phyloP scores from a whole-genome alignment of 2,888 invertebrate species.

The Acanthopleura granulata region DNA sequence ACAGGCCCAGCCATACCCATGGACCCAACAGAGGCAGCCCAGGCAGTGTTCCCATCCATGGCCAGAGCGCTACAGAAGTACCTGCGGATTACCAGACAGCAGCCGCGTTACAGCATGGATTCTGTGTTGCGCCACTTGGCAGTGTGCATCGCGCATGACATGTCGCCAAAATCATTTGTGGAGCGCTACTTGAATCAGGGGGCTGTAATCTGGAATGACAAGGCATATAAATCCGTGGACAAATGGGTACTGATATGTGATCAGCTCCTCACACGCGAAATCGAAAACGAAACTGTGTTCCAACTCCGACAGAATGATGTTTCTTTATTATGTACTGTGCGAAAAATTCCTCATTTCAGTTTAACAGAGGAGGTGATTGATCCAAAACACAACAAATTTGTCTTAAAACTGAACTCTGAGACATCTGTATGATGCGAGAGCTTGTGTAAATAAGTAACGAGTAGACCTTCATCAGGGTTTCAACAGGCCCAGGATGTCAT shows the following conservation, averaged over 20 bases:
- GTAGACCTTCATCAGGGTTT: too few relatives aligned
- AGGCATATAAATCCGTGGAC: conserved; percentile 75
- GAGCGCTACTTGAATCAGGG: conserved; percentile 91
- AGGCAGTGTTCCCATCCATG: conserved; percentile 97
- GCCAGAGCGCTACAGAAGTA: conserved; percentile 97
- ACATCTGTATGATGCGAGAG: conserved; percentile 83
- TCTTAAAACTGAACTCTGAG: conserved; percentile 93
- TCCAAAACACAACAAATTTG: conserved; percentile 95
- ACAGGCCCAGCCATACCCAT: conserved; percentile 82
- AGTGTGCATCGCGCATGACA: conserved; percentile 91
- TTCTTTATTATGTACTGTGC: conserved; percentile 88
- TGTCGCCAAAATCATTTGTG: conserved; percentile 94
- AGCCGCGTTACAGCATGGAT: conserved; percentile 95
- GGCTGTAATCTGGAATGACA: conserved; percentile 72
- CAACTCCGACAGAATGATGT: conserved; percentile 81
- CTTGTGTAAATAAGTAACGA: too few relatives aligned
- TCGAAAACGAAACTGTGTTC: conserved; percentile 87
- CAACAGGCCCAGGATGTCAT: too few relatives aligned
- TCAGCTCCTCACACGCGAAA: conserved; percentile 87
- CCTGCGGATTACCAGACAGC: conserved; percentile 93
- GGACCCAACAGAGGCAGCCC: conserved; percentile 96
- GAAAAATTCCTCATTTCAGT: conserved; percentile 91
- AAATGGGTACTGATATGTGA: conserved; percentile 97
- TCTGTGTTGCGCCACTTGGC: conserved; percentile 91
- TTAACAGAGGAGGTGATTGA: conserved; percentile 96